These are phyloP conservation scores for Anableps anableps DNA, from an alignment of 2,797 vertebrate genomes.

Conservation along the genomic window DNA sequence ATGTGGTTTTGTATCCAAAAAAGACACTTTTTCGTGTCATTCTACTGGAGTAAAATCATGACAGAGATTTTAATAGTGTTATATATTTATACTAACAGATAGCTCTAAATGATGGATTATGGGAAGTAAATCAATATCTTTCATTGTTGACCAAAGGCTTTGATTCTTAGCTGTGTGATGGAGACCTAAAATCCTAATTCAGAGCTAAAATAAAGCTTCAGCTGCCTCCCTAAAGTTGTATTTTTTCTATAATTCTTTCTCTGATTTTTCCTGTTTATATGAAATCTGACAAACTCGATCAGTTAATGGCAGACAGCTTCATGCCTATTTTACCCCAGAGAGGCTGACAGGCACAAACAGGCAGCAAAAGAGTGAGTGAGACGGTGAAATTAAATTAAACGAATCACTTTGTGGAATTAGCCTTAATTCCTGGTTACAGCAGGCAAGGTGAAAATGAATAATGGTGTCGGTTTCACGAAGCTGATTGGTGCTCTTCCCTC, in stretches of 20 bases:
- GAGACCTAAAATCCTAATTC: neutral
- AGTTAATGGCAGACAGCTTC: neutral
- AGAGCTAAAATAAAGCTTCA: neutral
- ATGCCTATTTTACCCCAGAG: neutral
- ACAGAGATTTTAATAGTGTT: neutral
- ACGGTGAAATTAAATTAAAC: conserved; percentile 50
- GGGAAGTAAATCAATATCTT: neutral
- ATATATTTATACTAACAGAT: neutral
- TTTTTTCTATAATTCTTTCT: neutral
- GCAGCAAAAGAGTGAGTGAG: neutral
- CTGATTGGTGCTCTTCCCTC: conserved; percentile 52
- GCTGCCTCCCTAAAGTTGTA: neutral
- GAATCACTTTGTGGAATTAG: conserved; percentile 62
- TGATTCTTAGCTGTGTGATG: neutral
- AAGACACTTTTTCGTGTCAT: neutral
- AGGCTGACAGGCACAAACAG: conserved; percentile 1
- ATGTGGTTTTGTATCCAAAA: neutral
- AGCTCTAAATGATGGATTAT: neutral
- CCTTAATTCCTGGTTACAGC: conserved; percentile 50
- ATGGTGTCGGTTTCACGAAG: conserved; percentile 28
- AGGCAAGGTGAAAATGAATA: conserved; percentile 42
- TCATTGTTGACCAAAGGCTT: neutral
- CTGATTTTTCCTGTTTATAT: conserved; percentile 11
- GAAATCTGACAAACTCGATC: conserved; percentile 14
- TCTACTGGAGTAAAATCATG: neutral